Percentiles rank a stretch among this genome's conserved stretches.
Conservation (phyloP, 2,797 vertebrate genomes). For the Gadopsis bispinosus region DNA sequence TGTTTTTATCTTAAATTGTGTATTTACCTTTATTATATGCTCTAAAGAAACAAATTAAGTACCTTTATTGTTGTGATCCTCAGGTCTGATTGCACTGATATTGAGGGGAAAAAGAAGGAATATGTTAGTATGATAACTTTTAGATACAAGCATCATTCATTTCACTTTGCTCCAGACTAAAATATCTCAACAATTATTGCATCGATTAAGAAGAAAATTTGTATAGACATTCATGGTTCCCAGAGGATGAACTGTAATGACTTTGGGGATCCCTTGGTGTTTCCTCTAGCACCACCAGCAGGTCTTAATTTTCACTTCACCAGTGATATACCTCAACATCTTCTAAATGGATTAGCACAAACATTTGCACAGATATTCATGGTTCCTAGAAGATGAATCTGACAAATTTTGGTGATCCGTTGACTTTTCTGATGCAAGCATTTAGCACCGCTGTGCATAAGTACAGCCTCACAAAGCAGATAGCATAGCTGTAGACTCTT, state of each 20-base stretch:
- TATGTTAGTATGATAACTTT: conserved; percentile 10
- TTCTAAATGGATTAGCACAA: neutral
- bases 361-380: neutral
- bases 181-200: neutral
- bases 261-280: neutral
- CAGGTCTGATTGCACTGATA: conserved; percentile 74
- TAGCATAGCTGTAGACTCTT: neutral
- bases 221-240: neutral
- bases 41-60: conserved; percentile 24
- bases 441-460: neutral
- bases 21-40: neutral
- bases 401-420: neutral
- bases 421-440: neutral
- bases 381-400: neutral
- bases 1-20: conserved; percentile 4
- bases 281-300: neutral
- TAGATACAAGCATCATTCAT: neutral
- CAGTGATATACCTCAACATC: neutral
- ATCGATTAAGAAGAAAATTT: neutral
- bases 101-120: conserved; percentile 16
- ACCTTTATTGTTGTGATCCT: conserved; percentile 92
- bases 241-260: neutral
- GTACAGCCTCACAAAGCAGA: neutral
- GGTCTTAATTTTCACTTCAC: neutral
- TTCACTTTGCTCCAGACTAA: neutral